Base-by-base conservation (phyloP, 1,140 invertebrate species). In the Tetragonula clypearis region DNA sequence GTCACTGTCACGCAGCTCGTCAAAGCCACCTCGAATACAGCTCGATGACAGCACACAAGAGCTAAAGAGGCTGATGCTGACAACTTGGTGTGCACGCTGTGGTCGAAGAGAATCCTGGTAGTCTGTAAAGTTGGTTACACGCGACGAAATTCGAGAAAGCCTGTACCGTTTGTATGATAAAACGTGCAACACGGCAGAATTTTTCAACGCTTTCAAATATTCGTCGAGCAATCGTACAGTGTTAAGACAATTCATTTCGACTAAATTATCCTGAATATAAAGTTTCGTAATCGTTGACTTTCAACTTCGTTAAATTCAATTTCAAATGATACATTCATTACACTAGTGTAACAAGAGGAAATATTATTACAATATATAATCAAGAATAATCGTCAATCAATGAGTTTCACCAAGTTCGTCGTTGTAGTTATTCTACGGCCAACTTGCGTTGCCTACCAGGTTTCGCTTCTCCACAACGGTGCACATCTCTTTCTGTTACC, bases 21-120 rank as follows among this genome's bases (percentile, higher is more conserved):
- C 77, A 81, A 86, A 77, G 62, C 78, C 72, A 69, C 62, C 21
- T 75, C 66, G 41, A 68, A 69, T 53, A 72, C 56, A n/a, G 62
- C 68, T 79, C 82, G 76, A 89, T 79, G 82, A 82, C 69, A 89
- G 88, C 88, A 85, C 85, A 89, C 56, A 82, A 84, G 88, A 90
- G 79, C 88, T 90, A 89, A 89, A 62, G 80, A 90, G 85, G 88
- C 88, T 90, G 89, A 85, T 90, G 85, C 82, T 89, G 80, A 83
- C 85, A 77, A 85, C 72, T 84, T 89, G 76, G 75, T 84, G 85
- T 89, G 88, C 88, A 87, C 88, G 79, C 75, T 76, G 88, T 82
- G 41, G 79, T 77, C 88, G 79, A 90, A 90, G 86, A 69, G 82
- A 86, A 75, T 89, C 86, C 88, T 82, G 88, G 76, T 87, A 35